phyloP scores from a whole-genome alignment of 1,140 invertebrate genomes.

The Dinoponera quadriceps region DNA sequence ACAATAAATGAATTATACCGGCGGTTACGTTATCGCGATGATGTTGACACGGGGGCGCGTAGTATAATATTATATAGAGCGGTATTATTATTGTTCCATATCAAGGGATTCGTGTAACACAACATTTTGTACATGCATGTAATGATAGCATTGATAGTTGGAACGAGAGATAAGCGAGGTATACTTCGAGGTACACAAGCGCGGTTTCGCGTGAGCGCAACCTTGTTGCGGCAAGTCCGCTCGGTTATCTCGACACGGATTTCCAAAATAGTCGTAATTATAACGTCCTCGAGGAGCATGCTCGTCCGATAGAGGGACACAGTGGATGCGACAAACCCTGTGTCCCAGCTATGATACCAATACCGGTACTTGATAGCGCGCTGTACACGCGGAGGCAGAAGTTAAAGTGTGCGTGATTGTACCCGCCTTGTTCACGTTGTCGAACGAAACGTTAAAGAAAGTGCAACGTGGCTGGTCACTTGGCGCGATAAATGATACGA shows the following conservation, averaged over 20 bases:
- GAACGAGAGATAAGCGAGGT: conserved; percentile 43
- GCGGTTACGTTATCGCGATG: too few species aligned
- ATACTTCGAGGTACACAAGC: background rate
- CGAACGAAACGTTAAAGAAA: conserved; percentile 7
- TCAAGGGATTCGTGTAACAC: background rate
- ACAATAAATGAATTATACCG: too few species aligned
- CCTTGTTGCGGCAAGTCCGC: conserved; percentile 39
- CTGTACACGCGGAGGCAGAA: conserved; percentile 39
- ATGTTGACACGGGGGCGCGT: too few species aligned
- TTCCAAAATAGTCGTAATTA: conserved; percentile 50
- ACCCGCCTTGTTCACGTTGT: conserved; percentile 54
- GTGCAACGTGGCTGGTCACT: too few species aligned
- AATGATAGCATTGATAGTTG: conserved; percentile 38
- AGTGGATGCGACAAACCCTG: conserved; percentile 42
- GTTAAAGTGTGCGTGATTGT: conserved; percentile 31
- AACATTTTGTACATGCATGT: background rate
- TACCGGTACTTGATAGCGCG: conserved; percentile 49
- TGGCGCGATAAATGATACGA: too few species aligned
- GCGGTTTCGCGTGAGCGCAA: conserved; percentile 21
- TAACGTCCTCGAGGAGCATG: conserved; percentile 54
- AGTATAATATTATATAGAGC: background rate
- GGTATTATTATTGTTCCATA: background rate
- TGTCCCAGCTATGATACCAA: conserved; percentile 59
- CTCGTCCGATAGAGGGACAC: conserved; percentile 37
- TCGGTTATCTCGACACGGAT: conserved; percentile 41